Percentiles rank a stretch among this genome's conserved stretches.
Conservation (phyloP, 2,797 vertebrate species). For the Zenarchopterus dispar region DNA sequence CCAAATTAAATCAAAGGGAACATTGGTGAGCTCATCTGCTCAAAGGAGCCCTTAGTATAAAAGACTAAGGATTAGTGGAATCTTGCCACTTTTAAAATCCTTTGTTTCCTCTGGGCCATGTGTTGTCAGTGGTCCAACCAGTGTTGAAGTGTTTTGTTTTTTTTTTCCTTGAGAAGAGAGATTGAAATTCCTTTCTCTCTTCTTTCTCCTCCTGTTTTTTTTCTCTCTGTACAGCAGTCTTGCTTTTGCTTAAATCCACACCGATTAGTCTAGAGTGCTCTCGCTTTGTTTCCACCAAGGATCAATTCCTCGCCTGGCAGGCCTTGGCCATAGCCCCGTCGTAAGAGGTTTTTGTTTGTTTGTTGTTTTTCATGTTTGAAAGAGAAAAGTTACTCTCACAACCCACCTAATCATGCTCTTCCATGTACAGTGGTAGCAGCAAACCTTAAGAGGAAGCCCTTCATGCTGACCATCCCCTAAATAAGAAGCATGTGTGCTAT, state of each 20-base stretch:
- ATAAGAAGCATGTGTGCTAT: slow-evolving; percentile 75
- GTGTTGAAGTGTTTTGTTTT: slow-evolving; percentile 26
- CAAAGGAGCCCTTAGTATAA: slow-evolving; percentile 53
- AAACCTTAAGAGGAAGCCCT: slow-evolving; percentile 38
- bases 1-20: slow-evolving; percentile 39
- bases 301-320: slow-evolving; percentile 33
- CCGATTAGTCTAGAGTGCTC: slow-evolving; percentile 61
- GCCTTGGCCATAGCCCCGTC: neutral
- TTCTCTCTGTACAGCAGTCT: slow-evolving; percentile 14
- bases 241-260: slow-evolving; percentile 52
- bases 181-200: slow-evolving; percentile 50
- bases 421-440: slow-evolving; percentile 19
- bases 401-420: slow-evolving; percentile 6
- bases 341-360: slow-evolving; percentile 37
- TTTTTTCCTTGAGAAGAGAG: slow-evolving; percentile 20
- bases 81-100: slow-evolving; percentile 51
- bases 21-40: slow-evolving; percentile 48
- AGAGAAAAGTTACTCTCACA: slow-evolving; percentile 13
- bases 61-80: slow-evolving; percentile 61
- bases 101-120: slow-evolving; percentile 41
- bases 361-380: slow-evolving; percentile 28
- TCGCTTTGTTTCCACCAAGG: slow-evolving; percentile 50
- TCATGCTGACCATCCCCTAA: slow-evolving; percentile 54
- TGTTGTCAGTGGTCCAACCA: slow-evolving; percentile 43
- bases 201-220: slow-evolving; percentile 37